Conservation (phyloP, 2,797 vertebrate genomes). For the Bovichtus diacanthus region DNA sequence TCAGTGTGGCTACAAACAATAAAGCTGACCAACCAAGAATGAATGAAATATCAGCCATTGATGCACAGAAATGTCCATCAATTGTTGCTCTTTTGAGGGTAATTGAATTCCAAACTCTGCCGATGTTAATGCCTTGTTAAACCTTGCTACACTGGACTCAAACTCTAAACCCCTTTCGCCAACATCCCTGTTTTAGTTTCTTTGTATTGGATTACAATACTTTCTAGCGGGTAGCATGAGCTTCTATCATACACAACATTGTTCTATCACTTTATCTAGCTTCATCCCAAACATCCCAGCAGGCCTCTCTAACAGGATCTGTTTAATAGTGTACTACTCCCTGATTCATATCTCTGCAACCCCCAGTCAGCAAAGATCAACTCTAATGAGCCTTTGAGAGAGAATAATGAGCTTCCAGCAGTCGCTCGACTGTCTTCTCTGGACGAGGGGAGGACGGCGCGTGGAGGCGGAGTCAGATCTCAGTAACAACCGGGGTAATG, state of each 20-base stretch:
- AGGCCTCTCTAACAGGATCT: constrained; percentile 64
- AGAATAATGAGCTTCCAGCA: constrained; percentile 59
- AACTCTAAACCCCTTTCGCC: constrained; percentile 8
- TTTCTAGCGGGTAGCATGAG: not conserved
- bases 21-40: not conserved
- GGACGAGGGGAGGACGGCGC: constrained; percentile 24
- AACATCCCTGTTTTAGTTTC: not conserved
- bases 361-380: constrained; percentile 61
- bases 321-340: constrained; percentile 51
- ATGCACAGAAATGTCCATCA: not conserved
- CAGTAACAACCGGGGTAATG: constrained; percentile 62
- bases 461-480: constrained; percentile 39
- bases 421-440: constrained; percentile 39
- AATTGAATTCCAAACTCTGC: no score
- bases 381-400: constrained; percentile 66
- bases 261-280: constrained; percentile 36
- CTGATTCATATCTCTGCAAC: constrained; percentile 68
- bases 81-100: not conserved
- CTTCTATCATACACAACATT: constrained; percentile 18
- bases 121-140: not conserved
- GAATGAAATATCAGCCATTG: no score
- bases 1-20: not conserved
- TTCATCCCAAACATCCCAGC: constrained; percentile 15
- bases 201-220: constrained; percentile 28
- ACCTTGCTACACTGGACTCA: not conserved